Conservation (phyloP, 92 coral and sea anemone species). For the Zoanthus gigantus region DNA sequence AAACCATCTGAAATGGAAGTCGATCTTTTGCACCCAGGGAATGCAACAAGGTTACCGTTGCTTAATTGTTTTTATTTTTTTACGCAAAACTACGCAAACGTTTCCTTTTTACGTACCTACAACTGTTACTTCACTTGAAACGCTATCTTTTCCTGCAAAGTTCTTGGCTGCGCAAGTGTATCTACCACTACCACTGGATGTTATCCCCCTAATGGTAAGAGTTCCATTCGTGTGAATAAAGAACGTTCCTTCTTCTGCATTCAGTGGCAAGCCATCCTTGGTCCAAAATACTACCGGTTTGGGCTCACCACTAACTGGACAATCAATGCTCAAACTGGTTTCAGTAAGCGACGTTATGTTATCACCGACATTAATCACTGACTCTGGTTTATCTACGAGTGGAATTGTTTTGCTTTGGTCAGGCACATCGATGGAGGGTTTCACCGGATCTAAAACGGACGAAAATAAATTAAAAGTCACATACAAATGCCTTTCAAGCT, state of each 20-base stretch:
- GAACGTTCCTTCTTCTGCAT: not conserved
- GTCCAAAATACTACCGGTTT: slow-evolving; percentile 46
- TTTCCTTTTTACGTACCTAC: slow-evolving; percentile 23
- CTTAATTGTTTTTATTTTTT: not conserved
- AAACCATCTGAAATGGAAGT: no score
- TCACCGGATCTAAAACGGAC: not conserved
- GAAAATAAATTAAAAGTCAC: not conserved
- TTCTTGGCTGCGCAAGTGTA: slow-evolving; percentile 16
- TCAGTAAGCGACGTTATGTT: slow-evolving; percentile 29
- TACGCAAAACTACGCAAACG: not conserved
- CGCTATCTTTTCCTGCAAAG: slow-evolving; percentile 27
- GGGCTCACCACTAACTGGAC: slow-evolving; percentile 40
- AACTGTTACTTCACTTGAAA: slow-evolving; percentile 32
- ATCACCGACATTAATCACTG: slow-evolving; percentile 13
- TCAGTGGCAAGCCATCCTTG: slow-evolving; percentile 39
- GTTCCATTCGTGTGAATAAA: slow-evolving; percentile 20
- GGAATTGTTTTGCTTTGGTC: slow-evolving; percentile 18
- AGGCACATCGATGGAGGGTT: slow-evolving; percentile 31
- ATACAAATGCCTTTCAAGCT: no score
- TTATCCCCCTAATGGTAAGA: slow-evolving; percentile 17
- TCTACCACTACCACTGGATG: not conserved
- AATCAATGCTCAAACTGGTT: slow-evolving; percentile 8
- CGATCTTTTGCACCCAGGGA: no score
- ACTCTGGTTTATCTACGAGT: not conserved
- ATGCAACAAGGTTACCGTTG: no score